Conservation (phyloP, 2,888 invertebrate genomes). For the Ethmia dodecea region DNA sequence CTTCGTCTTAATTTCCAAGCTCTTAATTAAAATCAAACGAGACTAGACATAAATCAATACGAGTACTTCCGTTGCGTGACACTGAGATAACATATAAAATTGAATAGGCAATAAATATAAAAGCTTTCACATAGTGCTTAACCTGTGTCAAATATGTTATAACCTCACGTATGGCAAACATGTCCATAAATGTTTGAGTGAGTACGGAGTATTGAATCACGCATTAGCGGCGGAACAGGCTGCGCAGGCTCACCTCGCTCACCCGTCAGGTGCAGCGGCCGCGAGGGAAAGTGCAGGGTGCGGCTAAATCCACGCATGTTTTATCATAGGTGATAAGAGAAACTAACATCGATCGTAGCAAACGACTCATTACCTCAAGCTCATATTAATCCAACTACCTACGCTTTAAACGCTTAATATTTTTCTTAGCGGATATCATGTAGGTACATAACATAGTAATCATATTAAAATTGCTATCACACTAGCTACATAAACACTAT, state of each 20-base stretch:
- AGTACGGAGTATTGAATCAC: constrained; percentile 48
- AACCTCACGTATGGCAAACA: constrained; percentile 44
- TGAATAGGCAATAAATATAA: no score
- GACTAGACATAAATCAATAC: constrained; percentile 7
- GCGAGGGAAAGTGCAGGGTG: constrained; percentile 69
- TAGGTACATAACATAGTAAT: constrained; percentile 20
- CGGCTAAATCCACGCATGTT: constrained; percentile 64
- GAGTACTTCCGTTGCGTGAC: not conserved
- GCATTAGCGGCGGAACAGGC: constrained; percentile 47
- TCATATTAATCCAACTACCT: constrained; percentile 26
- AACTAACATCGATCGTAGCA: constrained; percentile 50
- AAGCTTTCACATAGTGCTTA: constrained; percentile 42
- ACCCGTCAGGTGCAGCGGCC: constrained; percentile 28
- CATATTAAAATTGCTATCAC: constrained; percentile 17
- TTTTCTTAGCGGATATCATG: constrained; percentile 25
- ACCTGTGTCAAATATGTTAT: constrained; percentile 30
- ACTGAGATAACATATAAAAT: no score
- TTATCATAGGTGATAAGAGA: constrained; percentile 72
- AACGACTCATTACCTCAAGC: constrained; percentile 47
- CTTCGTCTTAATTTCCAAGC: constrained; percentile 52
- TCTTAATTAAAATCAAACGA: constrained; percentile 55
- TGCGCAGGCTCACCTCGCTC: constrained; percentile 45
- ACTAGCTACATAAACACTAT: constrained; percentile 14
- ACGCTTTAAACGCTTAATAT: constrained; percentile 17
- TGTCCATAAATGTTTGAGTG: constrained; percentile 47